Evolutionary conservation across 2,888 invertebrate species (phyloP), one percentile per base, ranked within the genome.

Genomic region (Imbricaverruca yamaguchii): DNA sequence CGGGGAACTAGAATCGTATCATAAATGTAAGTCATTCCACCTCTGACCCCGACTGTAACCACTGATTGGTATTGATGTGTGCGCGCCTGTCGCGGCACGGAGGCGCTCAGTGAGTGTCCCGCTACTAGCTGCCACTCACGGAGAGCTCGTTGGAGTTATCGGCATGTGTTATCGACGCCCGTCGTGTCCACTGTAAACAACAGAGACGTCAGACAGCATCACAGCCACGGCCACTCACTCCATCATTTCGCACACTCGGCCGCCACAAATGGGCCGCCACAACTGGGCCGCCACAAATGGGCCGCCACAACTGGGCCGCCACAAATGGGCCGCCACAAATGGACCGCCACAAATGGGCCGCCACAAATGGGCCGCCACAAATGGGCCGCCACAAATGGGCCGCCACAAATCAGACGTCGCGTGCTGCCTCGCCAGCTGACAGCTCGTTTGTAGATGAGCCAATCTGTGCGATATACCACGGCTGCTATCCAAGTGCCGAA

Each of bases 381-480:
- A 13, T n/a, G n/a, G 4, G n/a, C 10, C 25, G 13, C 25, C 25
- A 13, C 25, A 25, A 67, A 13, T n/a, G 12, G 13, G 67, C 25
- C 25, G 12, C 25, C 67, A 25, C 25, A 67, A 25, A 67, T 67
- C 67, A 67, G 9, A 25, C 4, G 25, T 2, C 67, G 12, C 67
- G 25, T 13, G 25, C 65, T 8, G 8, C 67, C 25, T 7, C 9
- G 23, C 65, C 25, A 12, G 13, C 23, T n/a, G 67, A 67, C 67
- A 25, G 25, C 67, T 67, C 25, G 67, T 67, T 67, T n/a, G 67
- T 67, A 67, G 15, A 67, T 67, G 25, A 67, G 25, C 67, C 67
- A 25, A 67, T 67, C 25, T n/a, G 23, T 13, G 25, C 25, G 67
- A 67, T 67, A 2, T 9, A 67, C n/a, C 25, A 25, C 6, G 12